These are phyloP conservation scores for Alosa alosa DNA, from an alignment of 2,113 vertebrate genomes.

Conservation along the genomic window DNA sequence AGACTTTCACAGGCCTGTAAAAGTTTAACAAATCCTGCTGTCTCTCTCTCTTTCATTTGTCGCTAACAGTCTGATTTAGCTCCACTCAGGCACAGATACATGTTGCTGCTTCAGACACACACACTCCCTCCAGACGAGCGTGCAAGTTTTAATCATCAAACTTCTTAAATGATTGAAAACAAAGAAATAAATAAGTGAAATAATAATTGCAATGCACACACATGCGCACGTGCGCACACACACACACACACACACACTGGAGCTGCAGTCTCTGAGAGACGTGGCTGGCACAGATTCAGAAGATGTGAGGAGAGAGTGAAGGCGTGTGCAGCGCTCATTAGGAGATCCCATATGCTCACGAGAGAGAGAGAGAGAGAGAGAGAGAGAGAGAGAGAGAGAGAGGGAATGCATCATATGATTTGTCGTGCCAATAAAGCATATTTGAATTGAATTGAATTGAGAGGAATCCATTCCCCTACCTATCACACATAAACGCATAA, in stretches of 20 bases:
- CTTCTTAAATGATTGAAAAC: conserved; percentile 9
- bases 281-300: neutral
- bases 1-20: neutral
- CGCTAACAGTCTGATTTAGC: neutral
- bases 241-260: neutral
- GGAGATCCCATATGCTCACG: conserved; percentile 62
- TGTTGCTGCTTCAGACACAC: too few species aligned
- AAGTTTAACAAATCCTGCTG: neutral
- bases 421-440: too few species aligned
- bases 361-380: conserved; percentile 34
- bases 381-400: neutral
- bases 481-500: neutral
- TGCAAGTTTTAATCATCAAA: neutral
- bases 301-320: conserved; percentile 40
- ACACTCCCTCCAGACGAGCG: neutral
- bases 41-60: neutral
- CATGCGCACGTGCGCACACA: neutral
- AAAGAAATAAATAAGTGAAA: neutral
- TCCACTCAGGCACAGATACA: neutral
- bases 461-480: neutral
- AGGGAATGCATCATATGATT: neutral
- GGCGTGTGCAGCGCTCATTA: conserved; percentile 61
- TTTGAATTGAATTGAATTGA: neutral
- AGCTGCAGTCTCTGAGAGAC: neutral
- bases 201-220: neutral